Conservation (phyloP, 2,113 vertebrate species). For the Melospiza georgiana region DNA sequence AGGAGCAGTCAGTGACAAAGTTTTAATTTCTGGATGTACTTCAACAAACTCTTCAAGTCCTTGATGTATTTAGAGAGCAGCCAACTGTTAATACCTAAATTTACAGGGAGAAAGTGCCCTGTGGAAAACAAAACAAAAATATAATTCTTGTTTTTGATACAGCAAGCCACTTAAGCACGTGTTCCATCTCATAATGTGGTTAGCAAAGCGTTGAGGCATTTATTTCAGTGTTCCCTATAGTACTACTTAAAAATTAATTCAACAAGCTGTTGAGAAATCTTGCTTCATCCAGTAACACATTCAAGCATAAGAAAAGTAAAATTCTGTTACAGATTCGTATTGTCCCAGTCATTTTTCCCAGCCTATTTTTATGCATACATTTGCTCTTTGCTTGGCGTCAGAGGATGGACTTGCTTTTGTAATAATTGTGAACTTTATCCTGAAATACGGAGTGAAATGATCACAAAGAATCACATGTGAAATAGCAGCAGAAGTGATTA, state of each 20-base stretch:
- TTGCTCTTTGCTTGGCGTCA: neutral
- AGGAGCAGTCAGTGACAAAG: neutral
- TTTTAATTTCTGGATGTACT: neutral
- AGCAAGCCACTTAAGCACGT: neutral
- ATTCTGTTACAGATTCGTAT: neutral
- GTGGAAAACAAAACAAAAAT: neutral
- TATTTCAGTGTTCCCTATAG: neutral
- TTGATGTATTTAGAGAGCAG: neutral
- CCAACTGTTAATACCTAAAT: neutral
- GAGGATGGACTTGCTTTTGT: neutral
- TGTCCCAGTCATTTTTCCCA: neutral
- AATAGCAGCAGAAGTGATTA: neutral
- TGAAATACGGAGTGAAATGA: neutral
- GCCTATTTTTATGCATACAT: neutral
- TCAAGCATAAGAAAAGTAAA: neutral
- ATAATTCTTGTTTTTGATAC: neutral
- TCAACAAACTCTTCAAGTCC: neutral
- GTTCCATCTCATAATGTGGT: neutral
- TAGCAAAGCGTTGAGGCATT: neutral
- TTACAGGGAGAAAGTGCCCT: neutral
- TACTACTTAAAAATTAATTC: conserved; percentile 5
- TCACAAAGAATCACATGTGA: neutral
- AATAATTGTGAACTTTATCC: neutral
- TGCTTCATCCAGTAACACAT: neutral
- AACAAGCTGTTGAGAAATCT: neutral